Evolutionary conservation across 2,888 invertebrate species (phyloP).

Genomic region (Notodonta dromedarius): DNA sequence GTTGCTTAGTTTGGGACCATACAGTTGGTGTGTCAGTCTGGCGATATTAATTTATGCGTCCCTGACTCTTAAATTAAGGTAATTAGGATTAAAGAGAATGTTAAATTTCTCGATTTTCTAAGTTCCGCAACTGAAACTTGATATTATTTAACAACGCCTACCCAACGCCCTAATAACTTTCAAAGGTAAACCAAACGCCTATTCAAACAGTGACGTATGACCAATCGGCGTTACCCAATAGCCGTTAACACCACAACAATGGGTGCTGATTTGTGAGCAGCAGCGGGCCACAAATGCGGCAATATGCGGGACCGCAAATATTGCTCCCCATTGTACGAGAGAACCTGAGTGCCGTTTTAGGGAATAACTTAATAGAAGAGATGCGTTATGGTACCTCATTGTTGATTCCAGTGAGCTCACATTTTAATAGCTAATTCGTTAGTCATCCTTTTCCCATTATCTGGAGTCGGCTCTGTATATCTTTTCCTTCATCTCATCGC

Average conservation of each 20-base stretch:
- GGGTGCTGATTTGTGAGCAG: slow-evolving; percentile 42
- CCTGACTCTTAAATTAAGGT: too few species aligned
- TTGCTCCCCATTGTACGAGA: slow-evolving; percentile 36
- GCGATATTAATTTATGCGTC: too few species aligned
- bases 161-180: neutral
- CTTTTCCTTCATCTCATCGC: too few species aligned
- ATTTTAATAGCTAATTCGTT: too few species aligned
- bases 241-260: slow-evolving; percentile 42
- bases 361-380: slow-evolving; percentile 43
- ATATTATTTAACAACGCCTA: too few species aligned
- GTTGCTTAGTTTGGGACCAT: too few species aligned
- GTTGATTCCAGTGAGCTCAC: neutral
- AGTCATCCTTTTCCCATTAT: too few species aligned
- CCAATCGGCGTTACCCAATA: slow-evolving; percentile 14
- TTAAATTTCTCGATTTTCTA: too few species aligned
- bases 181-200: neutral
- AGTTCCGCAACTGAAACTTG: too few species aligned
- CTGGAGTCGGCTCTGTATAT: too few species aligned
- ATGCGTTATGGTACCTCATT: neutral
- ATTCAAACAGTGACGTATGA: neutral
- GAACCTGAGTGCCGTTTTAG: slow-evolving; percentile 14
- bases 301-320: slow-evolving; percentile 39
- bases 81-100: too few species aligned
- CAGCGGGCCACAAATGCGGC: slow-evolving; percentile 22
- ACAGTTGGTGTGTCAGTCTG: too few species aligned